A percentile compares a stretch with the other conserved stretches of the same genome.
phyloP scores from a whole-genome alignment of 2,888 invertebrate genomes.

The Pammene fasciana region DNA sequence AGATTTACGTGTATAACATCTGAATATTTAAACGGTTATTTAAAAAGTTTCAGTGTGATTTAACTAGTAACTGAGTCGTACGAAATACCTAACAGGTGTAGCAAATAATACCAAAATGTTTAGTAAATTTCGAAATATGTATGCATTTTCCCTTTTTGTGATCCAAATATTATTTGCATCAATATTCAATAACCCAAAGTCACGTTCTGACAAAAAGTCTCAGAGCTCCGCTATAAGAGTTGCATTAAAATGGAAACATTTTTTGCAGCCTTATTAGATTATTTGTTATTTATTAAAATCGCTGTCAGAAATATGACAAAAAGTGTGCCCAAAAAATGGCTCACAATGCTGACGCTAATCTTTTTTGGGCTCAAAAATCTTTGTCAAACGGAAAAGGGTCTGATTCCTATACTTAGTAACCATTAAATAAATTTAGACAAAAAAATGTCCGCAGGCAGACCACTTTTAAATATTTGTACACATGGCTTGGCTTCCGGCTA shows the following conservation, averaged over 20 bases:
- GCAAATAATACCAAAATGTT: background rate
- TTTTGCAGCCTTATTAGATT: slow-evolving; percentile 64
- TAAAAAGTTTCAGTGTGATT: too few relatives aligned
- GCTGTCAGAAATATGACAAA: slow-evolving; percentile 69
- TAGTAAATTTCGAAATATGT: too few relatives aligned
- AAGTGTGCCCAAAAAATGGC: slow-evolving; percentile 69
- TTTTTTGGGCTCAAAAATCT: slow-evolving; percentile 68
- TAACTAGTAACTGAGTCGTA: too few relatives aligned
- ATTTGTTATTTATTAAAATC: slow-evolving; percentile 80
- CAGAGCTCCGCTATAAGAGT: slow-evolving; percentile 56
- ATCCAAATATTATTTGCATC: slow-evolving; percentile 32
- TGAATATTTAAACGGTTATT: too few relatives aligned
- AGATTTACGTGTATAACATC: too few relatives aligned
- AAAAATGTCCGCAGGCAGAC: slow-evolving; percentile 71
- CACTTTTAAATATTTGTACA: slow-evolving; percentile 81
- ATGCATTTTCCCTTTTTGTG: background rate
- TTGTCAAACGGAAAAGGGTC: slow-evolving; percentile 76
- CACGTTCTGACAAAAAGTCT: slow-evolving; percentile 50
- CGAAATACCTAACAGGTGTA: slow-evolving; percentile 2
- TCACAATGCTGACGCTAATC: slow-evolving; percentile 77
- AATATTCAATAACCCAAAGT: slow-evolving; percentile 39
- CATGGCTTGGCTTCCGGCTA: slow-evolving; percentile 83
- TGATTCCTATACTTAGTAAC: slow-evolving; percentile 75
- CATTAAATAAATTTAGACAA: slow-evolving; percentile 79
- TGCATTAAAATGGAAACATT: slow-evolving; percentile 60